phyloP scores from a whole-genome alignment of 1,140 invertebrate genomes.

The Drosophila bocki region DNA sequence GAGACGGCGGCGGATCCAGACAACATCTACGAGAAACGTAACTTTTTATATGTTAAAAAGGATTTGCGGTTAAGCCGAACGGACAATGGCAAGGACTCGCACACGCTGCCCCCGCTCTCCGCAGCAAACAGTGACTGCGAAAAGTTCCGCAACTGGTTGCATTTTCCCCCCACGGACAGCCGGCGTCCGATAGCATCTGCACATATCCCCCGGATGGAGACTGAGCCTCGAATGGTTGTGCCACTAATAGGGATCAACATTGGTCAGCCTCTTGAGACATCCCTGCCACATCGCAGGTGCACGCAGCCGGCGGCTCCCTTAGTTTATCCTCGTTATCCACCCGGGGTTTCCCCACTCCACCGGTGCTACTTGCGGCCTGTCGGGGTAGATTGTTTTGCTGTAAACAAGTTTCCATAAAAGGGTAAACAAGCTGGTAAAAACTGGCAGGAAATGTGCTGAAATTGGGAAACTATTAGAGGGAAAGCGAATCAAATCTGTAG shows the following conservation, averaged over 20 bases:
- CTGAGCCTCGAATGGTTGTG: slow-evolving; percentile 70
- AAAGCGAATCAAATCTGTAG: neutral
- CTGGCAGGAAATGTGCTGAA: neutral
- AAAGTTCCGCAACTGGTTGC: slow-evolving; percentile 69
- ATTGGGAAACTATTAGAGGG: neutral
- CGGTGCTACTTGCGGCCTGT: slow-evolving; percentile 19
- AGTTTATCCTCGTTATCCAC: slow-evolving; percentile 53
- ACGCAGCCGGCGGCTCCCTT: slow-evolving; percentile 49
- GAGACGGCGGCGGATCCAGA: slow-evolving; percentile 5
- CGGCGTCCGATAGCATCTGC: slow-evolving; percentile 70
- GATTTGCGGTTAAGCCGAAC: slow-evolving; percentile 81
- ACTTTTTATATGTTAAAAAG: slow-evolving; percentile 84
- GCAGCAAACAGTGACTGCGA: slow-evolving; percentile 19
- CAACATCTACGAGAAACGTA: slow-evolving; percentile 64
- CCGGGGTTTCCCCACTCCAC: slow-evolving; percentile 14
- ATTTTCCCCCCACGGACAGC: slow-evolving; percentile 32
- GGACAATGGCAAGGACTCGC: slow-evolving; percentile 67
- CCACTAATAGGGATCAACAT: slow-evolving; percentile 82
- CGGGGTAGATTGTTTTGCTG: slow-evolving; percentile 27
- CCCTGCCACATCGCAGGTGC: slow-evolving; percentile 30
- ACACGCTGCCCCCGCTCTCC: neutral
- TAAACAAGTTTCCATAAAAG: slow-evolving; percentile 27
- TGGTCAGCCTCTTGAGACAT: slow-evolving; percentile 76
- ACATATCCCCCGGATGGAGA: slow-evolving; percentile 66
- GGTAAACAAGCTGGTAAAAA: slow-evolving; percentile 20